Evolutionary conservation across 64 coral and sea anemone genomes (phyloP).

Genomic region (Montipora capricornis): DNA sequence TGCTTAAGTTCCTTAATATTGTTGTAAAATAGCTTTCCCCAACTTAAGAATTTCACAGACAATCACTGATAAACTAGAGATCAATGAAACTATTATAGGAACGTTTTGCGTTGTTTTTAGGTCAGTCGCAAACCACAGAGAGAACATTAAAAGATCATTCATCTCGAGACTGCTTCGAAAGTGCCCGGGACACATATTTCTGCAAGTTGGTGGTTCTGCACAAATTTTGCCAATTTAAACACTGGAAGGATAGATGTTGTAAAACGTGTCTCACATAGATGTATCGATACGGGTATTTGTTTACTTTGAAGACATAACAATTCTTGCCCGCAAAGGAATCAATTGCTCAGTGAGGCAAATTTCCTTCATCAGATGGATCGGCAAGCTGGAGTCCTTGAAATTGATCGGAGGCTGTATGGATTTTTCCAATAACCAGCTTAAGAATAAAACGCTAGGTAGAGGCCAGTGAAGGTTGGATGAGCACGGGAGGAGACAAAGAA

Average conservation of each 20-base stretch:
- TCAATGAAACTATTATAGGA: too few relatives aligned
- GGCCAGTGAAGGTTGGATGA: too few relatives aligned
- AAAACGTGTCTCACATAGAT: slow-evolving; percentile 36
- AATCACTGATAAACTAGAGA: background rate
- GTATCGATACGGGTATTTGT: background rate
- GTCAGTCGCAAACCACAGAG: background rate
- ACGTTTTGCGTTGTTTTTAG: background rate
- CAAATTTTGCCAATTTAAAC: slow-evolving; percentile 94
- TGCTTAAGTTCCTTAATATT: too few relatives aligned
- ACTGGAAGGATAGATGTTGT: slow-evolving; percentile 92
- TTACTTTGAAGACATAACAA: background rate
- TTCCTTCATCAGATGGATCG: background rate
- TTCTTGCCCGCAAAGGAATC: background rate
- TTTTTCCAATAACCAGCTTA: too few relatives aligned
- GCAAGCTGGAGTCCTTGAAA: background rate
- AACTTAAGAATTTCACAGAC: background rate
- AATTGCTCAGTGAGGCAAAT: background rate
- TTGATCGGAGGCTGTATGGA: background rate
- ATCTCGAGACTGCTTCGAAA: slow-evolving; percentile 75
- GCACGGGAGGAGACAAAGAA: too few relatives aligned
- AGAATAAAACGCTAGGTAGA: too few relatives aligned
- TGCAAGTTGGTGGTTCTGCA: slow-evolving; percentile 92
- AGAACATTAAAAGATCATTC: background rate
- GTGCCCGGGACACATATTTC: slow-evolving; percentile 82
- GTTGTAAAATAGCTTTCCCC: too few relatives aligned